Evolutionary conservation across 2,113 vertebrate genomes (phyloP).

Genomic region (Zosterops borbonicus): DNA sequence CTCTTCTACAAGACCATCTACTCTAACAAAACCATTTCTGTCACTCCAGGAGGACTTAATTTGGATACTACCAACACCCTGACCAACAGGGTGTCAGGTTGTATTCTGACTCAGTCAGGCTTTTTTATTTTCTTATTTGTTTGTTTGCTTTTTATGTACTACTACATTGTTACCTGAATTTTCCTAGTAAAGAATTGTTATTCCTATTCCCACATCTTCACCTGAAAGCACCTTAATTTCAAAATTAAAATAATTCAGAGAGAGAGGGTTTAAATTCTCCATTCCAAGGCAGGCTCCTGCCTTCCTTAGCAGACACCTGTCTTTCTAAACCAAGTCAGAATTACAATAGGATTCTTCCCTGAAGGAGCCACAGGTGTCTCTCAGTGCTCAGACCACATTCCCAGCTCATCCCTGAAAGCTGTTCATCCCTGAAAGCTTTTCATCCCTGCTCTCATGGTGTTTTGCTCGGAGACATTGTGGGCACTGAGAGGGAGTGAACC

Average conservation of each 20-base stretch:
- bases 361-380: not conserved
- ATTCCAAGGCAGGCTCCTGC: not conserved
- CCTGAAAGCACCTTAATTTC: not conserved
- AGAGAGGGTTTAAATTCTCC: not conserved
- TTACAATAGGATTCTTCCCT: not conserved
- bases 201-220: not conserved
- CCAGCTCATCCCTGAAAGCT: not conserved
- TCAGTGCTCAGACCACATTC: not conserved
- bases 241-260: not conserved
- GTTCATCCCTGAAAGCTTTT: not conserved
- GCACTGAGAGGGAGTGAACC: not conserved
- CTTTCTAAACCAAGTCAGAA: not conserved
- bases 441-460: not conserved
- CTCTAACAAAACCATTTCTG: not conserved
- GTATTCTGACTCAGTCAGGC: not conserved
- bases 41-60: not conserved
- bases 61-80: not conserved
- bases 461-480: accelerated
- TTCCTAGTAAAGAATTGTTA: not conserved
- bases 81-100: not conserved
- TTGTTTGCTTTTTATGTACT: not conserved
- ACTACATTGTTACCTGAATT: not conserved
- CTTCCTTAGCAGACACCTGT: not conserved
- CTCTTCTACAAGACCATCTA: not conserved
- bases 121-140: not conserved